Conservation (phyloP, 2,113 vertebrate genomes). For the Phaethon lepturus region DNA sequence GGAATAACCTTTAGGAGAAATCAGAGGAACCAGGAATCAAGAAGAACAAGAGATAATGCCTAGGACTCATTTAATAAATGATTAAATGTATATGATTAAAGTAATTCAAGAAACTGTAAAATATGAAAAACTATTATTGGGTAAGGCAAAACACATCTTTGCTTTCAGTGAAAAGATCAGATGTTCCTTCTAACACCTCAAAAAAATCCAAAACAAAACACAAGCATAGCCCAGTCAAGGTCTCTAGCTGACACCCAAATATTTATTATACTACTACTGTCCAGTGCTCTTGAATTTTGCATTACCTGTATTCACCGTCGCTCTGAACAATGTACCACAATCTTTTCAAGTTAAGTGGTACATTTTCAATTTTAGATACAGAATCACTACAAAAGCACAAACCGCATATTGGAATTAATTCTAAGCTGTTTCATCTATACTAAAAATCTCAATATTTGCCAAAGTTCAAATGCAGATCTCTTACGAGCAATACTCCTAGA, state of each 20-base stretch:
- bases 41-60: background rate
- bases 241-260: background rate
- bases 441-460: background rate
- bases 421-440: background rate
- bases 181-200: background rate
- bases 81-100: background rate
- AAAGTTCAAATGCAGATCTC: background rate
- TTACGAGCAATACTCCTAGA: background rate
- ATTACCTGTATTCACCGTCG: background rate
- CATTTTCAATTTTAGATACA: background rate
- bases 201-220: background rate
- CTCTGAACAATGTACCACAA: background rate
- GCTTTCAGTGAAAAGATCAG: background rate
- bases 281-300: background rate
- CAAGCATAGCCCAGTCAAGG: background rate
- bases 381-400: background rate
- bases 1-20: background rate
- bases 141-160: background rate
- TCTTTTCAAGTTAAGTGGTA: background rate
- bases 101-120: background rate
- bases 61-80: background rate
- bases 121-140: background rate
- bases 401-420: background rate
- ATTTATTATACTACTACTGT: background rate
- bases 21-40: background rate